Base-by-base conservation (phyloP, 2,888 invertebrate genomes). In the Drosophila stalkeri region DNA sequence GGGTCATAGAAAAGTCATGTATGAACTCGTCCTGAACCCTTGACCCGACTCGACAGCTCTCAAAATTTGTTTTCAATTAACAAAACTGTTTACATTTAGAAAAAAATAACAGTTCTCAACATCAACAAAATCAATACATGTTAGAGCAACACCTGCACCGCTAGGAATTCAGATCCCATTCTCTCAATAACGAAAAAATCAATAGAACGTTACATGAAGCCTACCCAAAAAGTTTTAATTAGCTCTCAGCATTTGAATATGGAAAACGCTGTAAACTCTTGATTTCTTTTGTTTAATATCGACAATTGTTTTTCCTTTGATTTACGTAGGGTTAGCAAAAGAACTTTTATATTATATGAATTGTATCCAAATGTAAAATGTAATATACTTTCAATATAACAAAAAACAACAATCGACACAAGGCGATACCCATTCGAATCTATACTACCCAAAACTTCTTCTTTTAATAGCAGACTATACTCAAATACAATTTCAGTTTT, bases 61-160 rank as follows among this genome's bases (percentile, higher is more conserved):
- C 74, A 37, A 88, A 86, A 86, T 88, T 86, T 82, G 83, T 79
- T 86, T 86, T 90, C 88, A 86, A 86, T 86, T 86, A 86, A 86
- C 86, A 89, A 86, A 89, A 80, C 75, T 75, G 82, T 80, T 77
- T 77, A 69, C 80, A 66, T 71, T 69, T 18, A 27, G 52, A 23
- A 51, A 37, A 37, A 16, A 65, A 65, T 27, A 60, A 27, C 18
- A 35, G 3, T 23, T 37, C 11, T 6, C 52, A 64, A 11, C 43
- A 35, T n/a, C 18, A 51, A 33, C 43, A 57, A 62, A 74, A 77
- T 74, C 69, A 57, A 77, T 77, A 55, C n/a, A n/a, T 18, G 27
- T 20, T 1, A 12, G 14, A 49, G 43, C 7, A 41, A 20, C 46
- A 46, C 39, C 54, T 54, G 49, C 31, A 7, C 54, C 47, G 39